phyloP scores from a whole-genome alignment of 2,113 vertebrate species.

The Diadophis punctatus region DNA sequence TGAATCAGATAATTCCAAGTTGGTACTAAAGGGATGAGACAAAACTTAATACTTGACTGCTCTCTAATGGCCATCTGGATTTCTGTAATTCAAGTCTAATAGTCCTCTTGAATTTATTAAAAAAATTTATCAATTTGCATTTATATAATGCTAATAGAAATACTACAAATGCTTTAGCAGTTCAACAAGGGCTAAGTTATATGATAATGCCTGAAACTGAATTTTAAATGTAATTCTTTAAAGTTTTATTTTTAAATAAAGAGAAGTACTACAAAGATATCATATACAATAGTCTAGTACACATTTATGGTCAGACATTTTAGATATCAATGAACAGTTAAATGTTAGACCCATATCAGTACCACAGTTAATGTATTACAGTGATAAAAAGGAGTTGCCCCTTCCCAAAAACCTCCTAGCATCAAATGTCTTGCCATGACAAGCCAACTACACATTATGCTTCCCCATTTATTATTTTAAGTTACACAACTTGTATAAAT shows the following conservation, averaged over 20 bases:
- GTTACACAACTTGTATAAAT: constrained; percentile 46
- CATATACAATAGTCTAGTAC: constrained; percentile 1
- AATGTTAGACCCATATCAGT: neutral
- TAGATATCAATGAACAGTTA: constrained; percentile 17
- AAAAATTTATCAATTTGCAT: too few relatives aligned
- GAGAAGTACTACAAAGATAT: neutral
- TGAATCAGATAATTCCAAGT: neutral
- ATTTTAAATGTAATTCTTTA: constrained; percentile 10
- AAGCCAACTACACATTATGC: constrained; percentile 29
- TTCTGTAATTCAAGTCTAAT: neutral
- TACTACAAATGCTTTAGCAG: neutral
- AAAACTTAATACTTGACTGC: neutral
- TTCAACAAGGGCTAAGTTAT: neutral
- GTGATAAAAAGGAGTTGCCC: constrained; percentile 27
- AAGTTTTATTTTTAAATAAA: constrained; percentile 26
- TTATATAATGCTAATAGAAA: neutral
- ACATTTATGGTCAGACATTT: constrained; percentile 41
- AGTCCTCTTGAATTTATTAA: neutral
- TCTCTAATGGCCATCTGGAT: neutral
- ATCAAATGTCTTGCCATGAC: constrained; percentile 31
- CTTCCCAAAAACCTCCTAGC: constrained; percentile 35
- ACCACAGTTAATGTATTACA: constrained; percentile 40
- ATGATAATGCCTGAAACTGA: neutral
- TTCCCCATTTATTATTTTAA: constrained; percentile 28
- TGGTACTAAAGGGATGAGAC: neutral